Percentiles rank a stretch among this genome's conserved stretches.
Conservation (phyloP, 2,888 invertebrate species). For the Branchellion lobata region DNA sequence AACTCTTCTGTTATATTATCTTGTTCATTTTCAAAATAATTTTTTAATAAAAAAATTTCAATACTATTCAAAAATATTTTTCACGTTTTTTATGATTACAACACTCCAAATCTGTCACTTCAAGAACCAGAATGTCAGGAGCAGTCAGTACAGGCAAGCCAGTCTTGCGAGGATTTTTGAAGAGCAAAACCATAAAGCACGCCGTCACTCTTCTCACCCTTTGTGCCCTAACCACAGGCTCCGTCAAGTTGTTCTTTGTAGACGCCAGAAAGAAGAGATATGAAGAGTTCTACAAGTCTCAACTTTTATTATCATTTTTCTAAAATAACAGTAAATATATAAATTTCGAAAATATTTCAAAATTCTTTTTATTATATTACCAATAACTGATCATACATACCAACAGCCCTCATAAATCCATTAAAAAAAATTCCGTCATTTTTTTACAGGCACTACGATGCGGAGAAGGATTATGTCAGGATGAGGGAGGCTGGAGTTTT, state of each 20-base stretch:
- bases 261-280: constrained; percentile 18
- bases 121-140: neutral
- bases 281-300: constrained; percentile 28
- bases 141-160: constrained; percentile 15
- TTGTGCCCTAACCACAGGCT: neutral
- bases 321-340: too few species aligned
- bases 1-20: too few species aligned
- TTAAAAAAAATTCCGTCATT: neutral
- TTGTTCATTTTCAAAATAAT: too few species aligned
- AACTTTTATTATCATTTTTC: neutral
- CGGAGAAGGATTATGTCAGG: constrained; percentile 45
- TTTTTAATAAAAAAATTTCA: too few species aligned
- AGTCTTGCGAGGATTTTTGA: constrained; percentile 20
- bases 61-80: too few species aligned
- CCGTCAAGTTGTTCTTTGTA: constrained; percentile 5
- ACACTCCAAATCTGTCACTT: too few species aligned
- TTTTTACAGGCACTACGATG: constrained; percentile 40
- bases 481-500: constrained; percentile 49
- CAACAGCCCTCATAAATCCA: too few species aligned
- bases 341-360: too few species aligned
- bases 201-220: neutral
- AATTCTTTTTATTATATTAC: too few species aligned
- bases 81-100: too few species aligned
- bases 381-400: too few species aligned
- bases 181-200: neutral